Evolutionary conservation across 2,113 vertebrate genomes (phyloP).

Genomic region (Uropsilus gracilis): DNA sequence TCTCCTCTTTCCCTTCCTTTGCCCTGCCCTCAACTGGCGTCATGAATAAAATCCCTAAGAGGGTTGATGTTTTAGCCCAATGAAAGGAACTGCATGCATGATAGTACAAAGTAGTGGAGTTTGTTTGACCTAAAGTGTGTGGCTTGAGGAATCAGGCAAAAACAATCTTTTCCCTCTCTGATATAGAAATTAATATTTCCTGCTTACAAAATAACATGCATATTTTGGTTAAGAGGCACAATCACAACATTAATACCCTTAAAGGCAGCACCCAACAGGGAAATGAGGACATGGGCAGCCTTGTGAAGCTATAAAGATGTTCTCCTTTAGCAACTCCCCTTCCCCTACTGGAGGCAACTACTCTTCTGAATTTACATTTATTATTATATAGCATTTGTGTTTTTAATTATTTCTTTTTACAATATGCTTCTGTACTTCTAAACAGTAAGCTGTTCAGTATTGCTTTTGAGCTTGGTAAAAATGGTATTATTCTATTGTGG

Average conservation of each 20-base stretch:
- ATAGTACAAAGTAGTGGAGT: neutral
- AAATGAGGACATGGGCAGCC: neutral
- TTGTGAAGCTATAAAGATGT: neutral
- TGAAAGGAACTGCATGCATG: neutral
- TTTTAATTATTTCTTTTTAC: neutral
- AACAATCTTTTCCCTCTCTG: neutral
- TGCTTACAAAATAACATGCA: neutral
- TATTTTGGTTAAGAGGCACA: neutral
- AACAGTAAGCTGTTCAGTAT: neutral
- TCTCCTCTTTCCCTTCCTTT: neutral
- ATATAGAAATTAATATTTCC: neutral
- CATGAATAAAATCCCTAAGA: neutral
- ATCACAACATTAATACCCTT: neutral
- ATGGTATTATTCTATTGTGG: neutral
- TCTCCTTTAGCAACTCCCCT: neutral
- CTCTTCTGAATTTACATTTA: neutral
- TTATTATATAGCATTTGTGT: neutral
- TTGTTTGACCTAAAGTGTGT: neutral
- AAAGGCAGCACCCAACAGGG: neutral
- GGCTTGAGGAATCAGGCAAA: neutral
- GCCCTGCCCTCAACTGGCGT: neutral
- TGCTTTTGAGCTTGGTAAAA: slow-evolving; percentile 21
- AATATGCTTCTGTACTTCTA: neutral
- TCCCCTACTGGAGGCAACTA: neutral
- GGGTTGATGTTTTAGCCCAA: neutral